Base-by-base conservation (phyloP, 1,140 invertebrate genomes). In the Frieseomelitta varia region DNA sequence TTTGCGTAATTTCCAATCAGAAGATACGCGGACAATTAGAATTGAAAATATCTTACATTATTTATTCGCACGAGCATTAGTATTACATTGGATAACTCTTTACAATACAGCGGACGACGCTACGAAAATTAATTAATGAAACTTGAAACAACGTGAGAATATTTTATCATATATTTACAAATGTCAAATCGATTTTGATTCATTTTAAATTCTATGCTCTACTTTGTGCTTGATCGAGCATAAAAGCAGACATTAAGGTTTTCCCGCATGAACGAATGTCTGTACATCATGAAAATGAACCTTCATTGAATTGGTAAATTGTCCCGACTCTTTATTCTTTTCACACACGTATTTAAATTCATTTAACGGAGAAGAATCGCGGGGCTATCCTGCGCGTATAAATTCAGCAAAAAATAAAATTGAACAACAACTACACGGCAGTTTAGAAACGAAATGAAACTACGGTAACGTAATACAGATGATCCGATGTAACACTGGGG, bases 161-260 rank as follows among this genome's bases (percentile, higher is more conserved):
- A 74, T 86, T 84, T 61, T 30, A 56, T 81, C 78, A 81, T 69
- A 73, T 76, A 68, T 85, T 91, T 85, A 87, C 81, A 88, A 85
- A 91, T 90, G 90, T 85, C 88, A 87, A 47, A 56, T 71, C 85
- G 81, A 67, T 90, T 90, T 87, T 82, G 82, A 67, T 81, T 76
- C 51, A 76, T 88, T n/a, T 85, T 71, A 77, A 87, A 87, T 84
- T 88, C 79, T 75, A 67, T 82, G 74, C 63, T 85, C 79, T 85
- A 81, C 87, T 75, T 90, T 73, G 82, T 75, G 89, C 89, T 91
- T 84, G 87, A 76, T 88, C 88, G 86, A 92, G 88, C 85, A 90
- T 89, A 92, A 93, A 92, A 93, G 89, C 90, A 91, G 87, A 88
- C 90, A 90, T 92, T 91, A 91, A 86, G 88, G 81, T 90, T 89